Percentiles rank a stretch among this genome's conserved stretches.
Conservation (phyloP, 1,140 invertebrate genomes). For the Drosophila bocki region DNA sequence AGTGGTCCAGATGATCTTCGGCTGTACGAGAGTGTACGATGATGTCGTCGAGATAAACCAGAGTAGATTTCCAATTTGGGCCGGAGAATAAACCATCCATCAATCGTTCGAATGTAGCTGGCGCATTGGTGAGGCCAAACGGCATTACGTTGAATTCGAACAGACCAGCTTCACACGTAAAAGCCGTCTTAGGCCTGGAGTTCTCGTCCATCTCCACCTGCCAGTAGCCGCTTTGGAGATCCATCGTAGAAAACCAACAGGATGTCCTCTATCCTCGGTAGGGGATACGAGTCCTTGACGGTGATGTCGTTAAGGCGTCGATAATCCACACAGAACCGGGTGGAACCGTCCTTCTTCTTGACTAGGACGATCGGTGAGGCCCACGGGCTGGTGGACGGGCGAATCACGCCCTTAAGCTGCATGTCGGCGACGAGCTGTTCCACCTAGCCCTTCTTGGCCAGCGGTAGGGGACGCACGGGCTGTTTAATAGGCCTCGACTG, state of each 20-base stretch:
- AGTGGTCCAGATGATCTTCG: slow-evolving; percentile 6
- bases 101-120: slow-evolving; percentile 8
- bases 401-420: slow-evolving; percentile 24
- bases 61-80: neutral
- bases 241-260: slow-evolving; percentile 17
- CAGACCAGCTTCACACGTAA: slow-evolving; percentile 4
- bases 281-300: slow-evolving; percentile 83
- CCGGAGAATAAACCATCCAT: slow-evolving; percentile 11
- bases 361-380: slow-evolving; percentile 85
- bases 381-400: slow-evolving; percentile 71
- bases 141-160: slow-evolving; percentile 27
- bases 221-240: slow-evolving; percentile 20
- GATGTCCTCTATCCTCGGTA: slow-evolving; percentile 85
- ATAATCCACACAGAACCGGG: slow-evolving; percentile 66
- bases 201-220: slow-evolving; percentile 12
- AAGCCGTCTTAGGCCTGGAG: slow-evolving; percentile 6
- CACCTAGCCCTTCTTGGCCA: slow-evolving; percentile 1
- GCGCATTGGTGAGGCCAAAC: slow-evolving; percentile 14
- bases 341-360: slow-evolving; percentile 77
- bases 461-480: neutral
- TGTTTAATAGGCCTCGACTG: neutral
- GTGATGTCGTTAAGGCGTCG: slow-evolving; percentile 63
- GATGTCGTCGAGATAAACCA: slow-evolving; percentile 29
- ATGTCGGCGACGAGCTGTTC: slow-evolving; percentile 8
- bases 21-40: slow-evolving; percentile 6